Evolutionary conservation across 1,140 invertebrate species (phyloP).

Genomic region (Pentalonia nigronervosa): DNA sequence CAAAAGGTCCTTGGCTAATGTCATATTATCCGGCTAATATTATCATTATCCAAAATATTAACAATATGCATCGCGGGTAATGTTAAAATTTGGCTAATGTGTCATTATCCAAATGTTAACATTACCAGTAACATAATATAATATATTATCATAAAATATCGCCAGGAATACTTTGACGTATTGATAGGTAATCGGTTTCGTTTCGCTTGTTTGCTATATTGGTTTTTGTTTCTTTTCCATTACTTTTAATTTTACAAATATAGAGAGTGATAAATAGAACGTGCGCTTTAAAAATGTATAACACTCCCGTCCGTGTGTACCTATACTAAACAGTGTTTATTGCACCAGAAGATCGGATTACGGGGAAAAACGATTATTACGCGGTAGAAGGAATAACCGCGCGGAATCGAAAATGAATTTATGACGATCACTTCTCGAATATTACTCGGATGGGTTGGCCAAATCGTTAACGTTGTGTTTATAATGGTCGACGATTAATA

Average conservation of each 20-base stretch:
- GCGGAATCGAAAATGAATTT: background rate
- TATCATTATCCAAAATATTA: too few species aligned
- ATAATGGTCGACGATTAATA: background rate
- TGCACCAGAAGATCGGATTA: slow-evolving; percentile 24
- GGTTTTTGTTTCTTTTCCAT: background rate
- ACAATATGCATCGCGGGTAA: too few species aligned
- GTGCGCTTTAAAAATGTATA: background rate
- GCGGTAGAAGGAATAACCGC: background rate
- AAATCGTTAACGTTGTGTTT: background rate
- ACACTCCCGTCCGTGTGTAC: background rate
- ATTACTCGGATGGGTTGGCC: background rate
- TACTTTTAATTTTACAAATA: background rate
- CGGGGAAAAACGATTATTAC: background rate
- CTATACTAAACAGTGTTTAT: slow-evolving; percentile 10
- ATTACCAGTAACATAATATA: too few species aligned
- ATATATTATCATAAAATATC: too few species aligned
- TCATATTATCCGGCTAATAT: too few species aligned
- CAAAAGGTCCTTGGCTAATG: too few species aligned
- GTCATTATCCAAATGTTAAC: too few species aligned
- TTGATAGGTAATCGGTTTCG: background rate
- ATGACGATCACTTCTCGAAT: background rate
- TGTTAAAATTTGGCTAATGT: too few species aligned
- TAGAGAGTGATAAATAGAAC: background rate
- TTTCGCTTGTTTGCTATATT: background rate
- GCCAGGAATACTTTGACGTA: background rate